A percentile compares a stretch with the other conserved stretches of the same genome.
Conservation (phyloP, 1,140 invertebrate species). For the Drosophila dunni region DNA sequence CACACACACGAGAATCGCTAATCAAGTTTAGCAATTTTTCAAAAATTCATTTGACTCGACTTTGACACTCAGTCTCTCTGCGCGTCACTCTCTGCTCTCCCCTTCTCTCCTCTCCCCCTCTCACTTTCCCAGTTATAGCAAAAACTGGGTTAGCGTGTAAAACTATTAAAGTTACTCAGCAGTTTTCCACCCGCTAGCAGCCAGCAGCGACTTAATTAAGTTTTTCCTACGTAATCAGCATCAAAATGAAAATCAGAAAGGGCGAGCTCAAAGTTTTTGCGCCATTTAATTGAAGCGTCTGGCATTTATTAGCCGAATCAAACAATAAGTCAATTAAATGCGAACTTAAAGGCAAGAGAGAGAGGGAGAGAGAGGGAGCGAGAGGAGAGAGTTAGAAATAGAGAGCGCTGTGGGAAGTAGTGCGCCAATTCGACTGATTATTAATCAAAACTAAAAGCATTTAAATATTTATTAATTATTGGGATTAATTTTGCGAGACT, state of each 20-base stretch:
- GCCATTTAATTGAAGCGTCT: slow-evolving; percentile 46
- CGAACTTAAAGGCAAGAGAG: slow-evolving; percentile 9
- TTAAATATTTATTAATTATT: neutral
- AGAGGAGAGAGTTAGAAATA: neutral
- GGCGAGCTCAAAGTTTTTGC: slow-evolving; percentile 33
- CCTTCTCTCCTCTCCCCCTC: neutral
- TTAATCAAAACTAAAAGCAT: neutral
- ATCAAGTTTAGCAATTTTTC: slow-evolving; percentile 75
- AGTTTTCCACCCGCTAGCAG: slow-evolving; percentile 15
- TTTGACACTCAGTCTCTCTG: neutral
- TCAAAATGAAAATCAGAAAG: slow-evolving; percentile 2
- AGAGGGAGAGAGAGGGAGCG: neutral
- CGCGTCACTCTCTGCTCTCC: slow-evolving; percentile 4
- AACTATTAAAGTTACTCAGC: slow-evolving; percentile 51
- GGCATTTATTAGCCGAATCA: slow-evolving; percentile 53
- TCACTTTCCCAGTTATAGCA: neutral
- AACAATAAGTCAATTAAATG: slow-evolving; percentile 54
- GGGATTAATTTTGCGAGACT: no score
- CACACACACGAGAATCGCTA: slow-evolving; percentile 51
- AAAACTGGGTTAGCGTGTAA: slow-evolving; percentile 56
- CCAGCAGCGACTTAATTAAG: slow-evolving; percentile 39
- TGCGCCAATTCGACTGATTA: neutral
- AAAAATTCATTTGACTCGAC: slow-evolving; percentile 53
- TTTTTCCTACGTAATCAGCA: slow-evolving; percentile 41
- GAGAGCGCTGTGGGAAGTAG: neutral